Evolutionary conservation across 2,888 invertebrate genomes (phyloP).

Genomic region (Caenorhabditis virilis): DNA sequence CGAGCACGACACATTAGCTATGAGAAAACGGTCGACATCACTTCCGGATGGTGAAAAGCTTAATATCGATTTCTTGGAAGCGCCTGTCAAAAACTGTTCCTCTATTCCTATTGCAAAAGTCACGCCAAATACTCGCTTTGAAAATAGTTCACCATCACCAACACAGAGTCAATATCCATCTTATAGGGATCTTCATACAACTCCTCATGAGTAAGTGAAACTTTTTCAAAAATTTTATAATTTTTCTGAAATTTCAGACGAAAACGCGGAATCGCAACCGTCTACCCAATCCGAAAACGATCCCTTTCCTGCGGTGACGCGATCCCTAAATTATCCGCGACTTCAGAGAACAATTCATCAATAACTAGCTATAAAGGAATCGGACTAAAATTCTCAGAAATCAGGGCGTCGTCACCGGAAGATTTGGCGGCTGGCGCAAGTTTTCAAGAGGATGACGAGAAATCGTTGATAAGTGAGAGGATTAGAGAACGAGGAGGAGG

Average conservation of each 20-base stretch:
- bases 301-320: conserved; percentile 51
- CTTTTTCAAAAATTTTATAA: neutral
- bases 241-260: conserved; percentile 26
- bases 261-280: conserved; percentile 44
- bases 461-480: conserved; percentile 2
- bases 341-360: neutral
- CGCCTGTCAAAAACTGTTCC: conserved; percentile 2
- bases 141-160: conserved; percentile 37
- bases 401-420: conserved; percentile 8
- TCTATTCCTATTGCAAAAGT: neutral
- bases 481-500: neutral
- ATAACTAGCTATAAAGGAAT: no score
- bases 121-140: neutral
- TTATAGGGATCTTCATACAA: conserved; percentile 38
- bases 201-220: conserved; percentile 19
- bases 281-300: conserved; percentile 49
- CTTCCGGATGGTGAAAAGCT: conserved; percentile 57
- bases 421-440: neutral
- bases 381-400: no score
- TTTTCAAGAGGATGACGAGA: conserved; percentile 1
- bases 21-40: conserved; percentile 50
- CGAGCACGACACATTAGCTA: conserved; percentile 33
- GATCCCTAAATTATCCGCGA: conserved; percentile 1
- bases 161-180: conserved; percentile 51
- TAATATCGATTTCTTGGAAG: conserved; percentile 37